phyloP scores from a whole-genome alignment of 2,797 vertebrate genomes.

The Anguilla marmorata region DNA sequence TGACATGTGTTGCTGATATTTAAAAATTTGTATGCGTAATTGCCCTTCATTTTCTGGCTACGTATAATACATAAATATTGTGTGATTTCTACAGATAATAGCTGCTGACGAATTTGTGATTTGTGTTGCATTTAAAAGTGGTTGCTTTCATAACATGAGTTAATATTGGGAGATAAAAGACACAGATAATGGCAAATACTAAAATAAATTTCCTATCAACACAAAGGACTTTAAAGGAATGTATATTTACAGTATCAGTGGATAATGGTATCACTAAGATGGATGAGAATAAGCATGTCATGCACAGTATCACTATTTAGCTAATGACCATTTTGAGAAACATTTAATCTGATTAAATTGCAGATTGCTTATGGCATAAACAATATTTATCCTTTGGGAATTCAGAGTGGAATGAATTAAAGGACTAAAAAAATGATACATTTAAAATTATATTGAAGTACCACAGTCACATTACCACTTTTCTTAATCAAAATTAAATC shows the following conservation, averaged over 20 bases:
- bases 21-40: background rate
- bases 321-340: background rate
- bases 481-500: background rate
- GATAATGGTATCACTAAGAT: background rate
- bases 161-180: background rate
- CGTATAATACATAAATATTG: background rate
- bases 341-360: background rate
- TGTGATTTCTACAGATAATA: background rate
- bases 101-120: background rate
- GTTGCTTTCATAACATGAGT: background rate
- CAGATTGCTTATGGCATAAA: constrained; percentile 1
- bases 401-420: background rate
- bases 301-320: background rate
- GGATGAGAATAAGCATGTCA: background rate
- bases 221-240: background rate
- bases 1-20: background rate
- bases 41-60: background rate
- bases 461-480: background rate
- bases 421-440: background rate
- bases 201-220: background rate
- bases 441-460: background rate
- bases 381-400: background rate
- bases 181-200: too few species aligned
- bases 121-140: background rate
- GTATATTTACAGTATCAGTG: background rate